Base-by-base conservation (phyloP, 2,888 invertebrate genomes). In the Metellina segmentata region DNA sequence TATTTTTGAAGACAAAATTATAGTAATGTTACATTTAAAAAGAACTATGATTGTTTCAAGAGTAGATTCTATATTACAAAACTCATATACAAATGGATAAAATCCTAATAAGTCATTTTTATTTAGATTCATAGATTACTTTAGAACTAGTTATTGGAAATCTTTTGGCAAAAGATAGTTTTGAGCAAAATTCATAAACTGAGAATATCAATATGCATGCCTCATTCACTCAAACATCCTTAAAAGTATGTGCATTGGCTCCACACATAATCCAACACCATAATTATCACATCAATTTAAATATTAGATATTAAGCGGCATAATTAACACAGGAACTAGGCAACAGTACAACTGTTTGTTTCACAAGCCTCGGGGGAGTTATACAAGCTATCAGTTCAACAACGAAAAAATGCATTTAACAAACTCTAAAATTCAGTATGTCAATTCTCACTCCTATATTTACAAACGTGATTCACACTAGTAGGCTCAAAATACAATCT, bases 311-410 rank as follows among this genome's bases (percentile, higher is more conserved):
- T 51, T 20, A 81, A 81, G 88, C 81, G 81, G 51, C 61, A 51
- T 81, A 61, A 81, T 53, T 81, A 81, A 88, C 81, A 88, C 72
- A 88, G 88, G 81, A 88, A 88, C 88, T 81, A 81, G 81, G 75
- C 81, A 81, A 88, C 81, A 88, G 79, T 51, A 88, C 71, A 75
- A 61, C 20, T 81, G 81, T 75, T 88, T 61, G 34, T 34, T 34
- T 34, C 34, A 48, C 53, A 75, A 8, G 51, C 79, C 79, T 51
- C 48, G 9, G 53, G 61, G 81, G 61, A 74, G n/a, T 71, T 34
- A 86, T 69, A 88, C 52, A 88, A 7, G 53, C 74, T 72, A 72
- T 20, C 7, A 75, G 75, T 11, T 75, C 75, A 16, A 34, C 49
- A 13, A n/a, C n/a, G n/a, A 75, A 75, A 83, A 69, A 78, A 48